Base-by-base conservation (phyloP, 2,113 vertebrate genomes). In the Sarotherodon lohbergeri region DNA sequence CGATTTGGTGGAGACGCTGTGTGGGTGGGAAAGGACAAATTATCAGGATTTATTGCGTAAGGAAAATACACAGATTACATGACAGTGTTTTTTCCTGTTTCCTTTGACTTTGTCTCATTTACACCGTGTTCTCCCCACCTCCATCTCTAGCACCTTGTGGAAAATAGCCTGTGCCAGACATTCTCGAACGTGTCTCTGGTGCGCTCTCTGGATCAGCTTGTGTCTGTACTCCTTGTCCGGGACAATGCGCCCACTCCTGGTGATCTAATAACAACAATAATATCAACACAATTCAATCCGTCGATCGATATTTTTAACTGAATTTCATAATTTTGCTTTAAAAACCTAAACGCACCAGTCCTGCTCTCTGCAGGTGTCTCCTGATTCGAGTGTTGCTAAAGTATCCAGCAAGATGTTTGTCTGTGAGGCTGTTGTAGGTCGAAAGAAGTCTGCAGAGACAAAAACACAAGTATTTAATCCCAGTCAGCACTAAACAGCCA, bases 341-440 rank as follows among this genome's bases (percentile, higher is more conserved):
- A 73, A 17, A 46, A 16, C 1, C 22, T 27, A 19, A 76, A 91
- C 97, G 85, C 96, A 99, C 98, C 98, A 99, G 96, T 13, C 98
- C 98, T 10, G 97, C 97, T 97, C 96, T 97, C 83, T 97, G 96
- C 22, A 99, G 97, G 84, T 99, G 98, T 84, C 93, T 94, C 81
- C 97, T 96, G 92, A 99, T 98, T 84, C 97, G 95, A 27, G 94
- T 93, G 84, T 97, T 99, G 95, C 96, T 98, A 95, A 99, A 99
- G 91, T 99, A 99, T 24, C 97, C 97, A 6, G 92, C 91, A 43
- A 99, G 94, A 90, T 99, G 98, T 95, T 97, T 98, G 96, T 99
- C 99, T 1, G 96, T 98, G 7, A 99, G 97, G 76, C 98, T 99
- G 86, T 99, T 99, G 90, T 99, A 99, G n/a, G 94, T 94, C 19